These are phyloP conservation scores for Leptodactylus fallax DNA, from an alignment of 2,797 vertebrate genomes.

Conservation along the genomic window DNA sequence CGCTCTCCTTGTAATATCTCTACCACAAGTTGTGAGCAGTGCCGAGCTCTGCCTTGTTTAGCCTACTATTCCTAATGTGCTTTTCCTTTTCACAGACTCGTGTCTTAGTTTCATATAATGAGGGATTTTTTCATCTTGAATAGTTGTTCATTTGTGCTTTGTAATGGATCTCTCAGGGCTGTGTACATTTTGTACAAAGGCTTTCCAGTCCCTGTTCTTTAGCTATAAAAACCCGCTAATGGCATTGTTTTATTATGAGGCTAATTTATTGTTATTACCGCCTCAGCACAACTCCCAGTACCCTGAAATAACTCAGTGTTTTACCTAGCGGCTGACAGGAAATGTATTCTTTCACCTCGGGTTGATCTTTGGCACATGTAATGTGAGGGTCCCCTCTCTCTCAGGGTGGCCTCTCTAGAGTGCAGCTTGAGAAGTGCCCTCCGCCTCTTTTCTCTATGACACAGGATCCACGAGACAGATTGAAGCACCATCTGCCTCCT, in stretches of 20 bases:
- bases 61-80: neutral
- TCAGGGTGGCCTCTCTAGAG: neutral
- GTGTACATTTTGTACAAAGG: conserved; percentile 33
- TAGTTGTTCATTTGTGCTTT: conserved; percentile 4
- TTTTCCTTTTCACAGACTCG: neutral
- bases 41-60: too few relatives aligned
- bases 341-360: conserved; percentile 31
- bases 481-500: conserved; percentile 56
- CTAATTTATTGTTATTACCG: conserved; percentile 34
- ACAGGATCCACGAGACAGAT: conserved; percentile 53
- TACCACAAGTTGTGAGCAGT: neutral
- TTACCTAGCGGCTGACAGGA: conserved; percentile 9
- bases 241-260: conserved; percentile 10
- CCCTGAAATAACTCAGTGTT: conserved; percentile 14
- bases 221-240: conserved; percentile 26
- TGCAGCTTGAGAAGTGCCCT: neutral
- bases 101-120: neutral
- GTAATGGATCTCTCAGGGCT: conserved; percentile 21
- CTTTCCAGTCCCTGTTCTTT: neutral
- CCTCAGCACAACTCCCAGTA: conserved; percentile 2
- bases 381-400: conserved; percentile 4
- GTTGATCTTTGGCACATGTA: conserved; percentile 14
- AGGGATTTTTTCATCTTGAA: conserved; percentile 3
- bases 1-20: too few relatives aligned
- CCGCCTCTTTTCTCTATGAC: conserved; percentile 24